These are phyloP conservation scores for Cecropterus lyciades DNA, from an alignment of 1,140 invertebrate genomes.

Conservation along the genomic window DNA sequence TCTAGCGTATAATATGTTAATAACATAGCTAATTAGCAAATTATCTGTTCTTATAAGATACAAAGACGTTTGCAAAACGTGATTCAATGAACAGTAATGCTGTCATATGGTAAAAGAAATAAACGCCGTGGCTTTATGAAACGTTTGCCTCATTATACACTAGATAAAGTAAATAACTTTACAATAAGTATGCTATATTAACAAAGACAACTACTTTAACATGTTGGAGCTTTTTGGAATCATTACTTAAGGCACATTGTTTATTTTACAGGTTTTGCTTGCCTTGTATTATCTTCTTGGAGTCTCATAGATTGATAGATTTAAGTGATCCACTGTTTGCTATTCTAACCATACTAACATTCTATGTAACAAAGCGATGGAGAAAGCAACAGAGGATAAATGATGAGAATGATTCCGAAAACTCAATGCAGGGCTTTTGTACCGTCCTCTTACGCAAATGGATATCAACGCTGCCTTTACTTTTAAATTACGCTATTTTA, in stretches of 20 bases:
- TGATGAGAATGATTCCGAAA: slow-evolving; percentile 38
- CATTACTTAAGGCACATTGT: background rate
- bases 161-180: background rate
- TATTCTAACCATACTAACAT: background rate
- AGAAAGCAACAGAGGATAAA: background rate
- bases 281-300: background rate
- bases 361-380: background rate
- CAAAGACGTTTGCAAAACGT: too few species aligned
- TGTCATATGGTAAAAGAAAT: background rate
- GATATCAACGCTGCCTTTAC: slow-evolving; percentile 17
- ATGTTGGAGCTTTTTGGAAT: slow-evolving; percentile 19
- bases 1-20: slow-evolving; percentile 11
- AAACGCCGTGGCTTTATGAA: background rate
- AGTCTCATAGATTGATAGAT: background rate
- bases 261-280: background rate
- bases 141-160: background rate
- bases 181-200: background rate
- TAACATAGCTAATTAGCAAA: background rate
- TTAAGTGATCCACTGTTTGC: background rate
- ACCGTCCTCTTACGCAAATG: slow-evolving; percentile 21
- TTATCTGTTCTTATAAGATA: too few species aligned
- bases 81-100: too few species aligned
- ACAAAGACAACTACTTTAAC: slow-evolving; percentile 15
- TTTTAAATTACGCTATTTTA: background rate
- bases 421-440: slow-evolving; percentile 32